Percentiles rank a stretch among this genome's conserved stretches.
These are phyloP conservation scores for Nothocercus nigrocapillus DNA, from an alignment of 2,113 vertebrate genomes.

Conservation along the genomic window DNA sequence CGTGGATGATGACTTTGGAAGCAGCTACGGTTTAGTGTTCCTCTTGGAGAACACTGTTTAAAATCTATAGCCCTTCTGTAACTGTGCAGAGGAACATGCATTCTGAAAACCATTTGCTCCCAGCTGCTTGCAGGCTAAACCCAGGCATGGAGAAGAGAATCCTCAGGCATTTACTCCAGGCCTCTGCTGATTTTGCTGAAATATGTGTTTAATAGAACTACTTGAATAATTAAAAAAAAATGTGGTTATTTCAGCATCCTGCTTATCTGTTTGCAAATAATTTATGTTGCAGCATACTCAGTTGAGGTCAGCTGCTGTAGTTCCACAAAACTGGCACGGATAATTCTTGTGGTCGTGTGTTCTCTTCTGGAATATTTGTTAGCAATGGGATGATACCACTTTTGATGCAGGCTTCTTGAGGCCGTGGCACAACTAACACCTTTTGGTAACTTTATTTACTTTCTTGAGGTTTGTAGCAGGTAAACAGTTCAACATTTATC, in stretches of 20 bases:
- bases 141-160: not conserved
- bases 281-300: not conserved
- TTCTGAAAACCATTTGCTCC: not conserved
- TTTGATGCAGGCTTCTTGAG: not conserved
- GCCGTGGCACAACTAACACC: not conserved
- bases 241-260: not conserved
- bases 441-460: not conserved
- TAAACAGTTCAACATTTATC: not conserved
- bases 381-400: not conserved
- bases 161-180: not conserved
- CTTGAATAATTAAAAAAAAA: not conserved
- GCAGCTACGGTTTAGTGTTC: not conserved
- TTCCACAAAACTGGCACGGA: not conserved
- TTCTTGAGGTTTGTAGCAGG: not conserved
- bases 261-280: not conserved
- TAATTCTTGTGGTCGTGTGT: not conserved
- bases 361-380: not conserved
- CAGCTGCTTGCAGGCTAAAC: not conserved
- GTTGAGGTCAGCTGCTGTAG: not conserved
- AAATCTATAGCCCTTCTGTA: not conserved
- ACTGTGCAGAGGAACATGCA: not conserved
- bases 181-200: not conserved
- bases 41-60: not conserved
- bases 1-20: not conserved
- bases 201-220: not conserved